phyloP scores from a whole-genome alignment of 2,113 vertebrate species.

The Regulus satrapa region DNA sequence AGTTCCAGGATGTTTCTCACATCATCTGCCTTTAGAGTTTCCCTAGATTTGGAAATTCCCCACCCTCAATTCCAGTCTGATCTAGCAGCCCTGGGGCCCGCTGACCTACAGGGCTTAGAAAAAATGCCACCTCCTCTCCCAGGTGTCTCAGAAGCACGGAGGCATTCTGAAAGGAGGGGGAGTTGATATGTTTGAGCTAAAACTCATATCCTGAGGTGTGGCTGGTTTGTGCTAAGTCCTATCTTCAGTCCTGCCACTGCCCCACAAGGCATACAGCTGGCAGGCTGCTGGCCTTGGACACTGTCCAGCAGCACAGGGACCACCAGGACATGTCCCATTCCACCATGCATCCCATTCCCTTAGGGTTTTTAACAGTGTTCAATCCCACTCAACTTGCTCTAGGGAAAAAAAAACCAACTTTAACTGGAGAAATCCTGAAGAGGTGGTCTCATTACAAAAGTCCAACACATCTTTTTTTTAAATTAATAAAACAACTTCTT shows the following conservation, averaged over 20 bases:
- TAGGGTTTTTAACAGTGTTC: background rate
- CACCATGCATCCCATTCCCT: background rate
- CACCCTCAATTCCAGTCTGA: background rate
- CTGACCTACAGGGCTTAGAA: background rate
- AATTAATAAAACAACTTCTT: background rate
- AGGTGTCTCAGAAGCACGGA: background rate
- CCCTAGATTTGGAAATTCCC: background rate
- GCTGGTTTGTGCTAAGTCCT: background rate
- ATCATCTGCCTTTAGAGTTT: background rate
- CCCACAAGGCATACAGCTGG: background rate
- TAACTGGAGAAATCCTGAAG: background rate
- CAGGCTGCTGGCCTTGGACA: background rate
- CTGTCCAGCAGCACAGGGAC: background rate
- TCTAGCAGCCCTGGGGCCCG: background rate
- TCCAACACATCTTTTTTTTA: background rate
- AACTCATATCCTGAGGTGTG: background rate
- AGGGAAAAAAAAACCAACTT: background rate
- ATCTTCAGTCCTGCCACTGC: background rate
- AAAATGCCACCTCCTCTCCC: background rate
- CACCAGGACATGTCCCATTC: background rate
- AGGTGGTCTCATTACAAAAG: background rate
- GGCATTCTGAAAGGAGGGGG: background rate
- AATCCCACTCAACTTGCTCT: background rate
- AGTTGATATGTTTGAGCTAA: background rate
- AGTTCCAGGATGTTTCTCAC: background rate